These are phyloP conservation scores for Pseudopipra pipra DNA, from an alignment of 2,113 vertebrate genomes.

Conservation along the genomic window DNA sequence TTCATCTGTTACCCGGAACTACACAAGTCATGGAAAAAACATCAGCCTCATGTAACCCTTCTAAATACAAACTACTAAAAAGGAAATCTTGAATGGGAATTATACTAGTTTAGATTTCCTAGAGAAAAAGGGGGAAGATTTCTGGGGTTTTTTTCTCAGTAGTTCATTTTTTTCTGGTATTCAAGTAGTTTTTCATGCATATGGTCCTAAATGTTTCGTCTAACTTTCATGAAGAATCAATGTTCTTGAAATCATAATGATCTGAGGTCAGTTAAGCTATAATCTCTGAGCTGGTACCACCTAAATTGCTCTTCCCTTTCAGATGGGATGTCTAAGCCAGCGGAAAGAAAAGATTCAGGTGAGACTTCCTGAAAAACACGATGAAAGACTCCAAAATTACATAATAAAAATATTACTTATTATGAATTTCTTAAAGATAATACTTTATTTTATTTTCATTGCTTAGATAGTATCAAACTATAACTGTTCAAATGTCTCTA, in stretches of 20 bases:
- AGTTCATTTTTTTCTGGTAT: neutral
- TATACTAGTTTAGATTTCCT: neutral
- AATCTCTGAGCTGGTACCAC: slow-evolving; percentile 20
- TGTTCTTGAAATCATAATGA: neutral
- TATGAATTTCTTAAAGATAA: neutral
- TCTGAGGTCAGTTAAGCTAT: neutral
- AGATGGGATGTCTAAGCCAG: slow-evolving; percentile 90
- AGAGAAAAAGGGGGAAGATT: neutral
- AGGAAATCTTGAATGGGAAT: neutral
- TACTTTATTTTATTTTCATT: neutral
- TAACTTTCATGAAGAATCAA: neutral
- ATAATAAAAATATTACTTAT: neutral
- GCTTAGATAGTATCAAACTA: neutral
- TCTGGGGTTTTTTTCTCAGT: neutral
- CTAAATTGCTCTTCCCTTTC: slow-evolving; percentile 83
- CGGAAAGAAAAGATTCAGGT: slow-evolving; percentile 97
- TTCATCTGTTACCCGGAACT: neutral
- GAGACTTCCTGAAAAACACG: slow-evolving; percentile 52
- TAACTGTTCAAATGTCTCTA: neutral
- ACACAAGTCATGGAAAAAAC: neutral
- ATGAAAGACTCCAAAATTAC: neutral
- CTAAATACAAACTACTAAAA: neutral
- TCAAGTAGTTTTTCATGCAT: neutral
- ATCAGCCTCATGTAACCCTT: neutral
- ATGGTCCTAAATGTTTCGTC: neutral